Percentiles rank a stretch among this genome's conserved stretches.
Conservation (phyloP, 2,888 invertebrate genomes). For the Drosophila quasianomalipes region DNA sequence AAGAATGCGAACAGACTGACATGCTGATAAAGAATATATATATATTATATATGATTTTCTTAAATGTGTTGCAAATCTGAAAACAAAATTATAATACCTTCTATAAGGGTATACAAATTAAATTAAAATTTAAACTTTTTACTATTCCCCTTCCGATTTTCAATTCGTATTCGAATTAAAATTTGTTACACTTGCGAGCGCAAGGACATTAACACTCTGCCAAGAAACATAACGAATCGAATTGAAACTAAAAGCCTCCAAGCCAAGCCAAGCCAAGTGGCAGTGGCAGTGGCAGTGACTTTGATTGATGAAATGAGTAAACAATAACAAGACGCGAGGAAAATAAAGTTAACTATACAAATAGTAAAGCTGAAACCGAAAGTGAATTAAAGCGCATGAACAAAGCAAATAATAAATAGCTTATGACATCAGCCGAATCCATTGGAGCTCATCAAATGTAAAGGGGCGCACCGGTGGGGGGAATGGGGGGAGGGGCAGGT, state of each 20-base stretch:
- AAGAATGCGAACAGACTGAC: not conserved
- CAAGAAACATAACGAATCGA: constrained; percentile 27
- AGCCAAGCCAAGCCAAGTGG: constrained; percentile 10
- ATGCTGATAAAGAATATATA: not conserved
- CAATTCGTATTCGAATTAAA: constrained; percentile 29
- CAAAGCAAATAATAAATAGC: constrained; percentile 60
- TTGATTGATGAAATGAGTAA: constrained; percentile 65
- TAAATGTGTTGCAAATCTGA: not conserved
- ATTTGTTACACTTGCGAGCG: constrained; percentile 52
- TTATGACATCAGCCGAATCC: constrained; percentile 65
- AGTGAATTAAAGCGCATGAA: constrained; percentile 64
- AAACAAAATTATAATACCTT: not conserved
- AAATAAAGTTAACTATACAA: constrained; percentile 40
- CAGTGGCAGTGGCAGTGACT: constrained; percentile 48
- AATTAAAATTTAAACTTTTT: not conserved
- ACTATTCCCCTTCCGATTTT: not conserved
- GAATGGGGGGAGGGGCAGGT: not conserved
- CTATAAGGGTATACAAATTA: not conserved
- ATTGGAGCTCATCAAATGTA: constrained; percentile 46
- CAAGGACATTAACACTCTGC: constrained; percentile 62
- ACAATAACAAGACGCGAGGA: constrained; percentile 44
- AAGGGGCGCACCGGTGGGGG: constrained; percentile 6
- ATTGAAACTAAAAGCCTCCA: constrained; percentile 16
- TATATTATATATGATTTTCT: not conserved
- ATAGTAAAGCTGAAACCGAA: constrained; percentile 54